phyloP scores from a whole-genome alignment of 2,797 vertebrate species.

The Poeciliopsis infans region DNA sequence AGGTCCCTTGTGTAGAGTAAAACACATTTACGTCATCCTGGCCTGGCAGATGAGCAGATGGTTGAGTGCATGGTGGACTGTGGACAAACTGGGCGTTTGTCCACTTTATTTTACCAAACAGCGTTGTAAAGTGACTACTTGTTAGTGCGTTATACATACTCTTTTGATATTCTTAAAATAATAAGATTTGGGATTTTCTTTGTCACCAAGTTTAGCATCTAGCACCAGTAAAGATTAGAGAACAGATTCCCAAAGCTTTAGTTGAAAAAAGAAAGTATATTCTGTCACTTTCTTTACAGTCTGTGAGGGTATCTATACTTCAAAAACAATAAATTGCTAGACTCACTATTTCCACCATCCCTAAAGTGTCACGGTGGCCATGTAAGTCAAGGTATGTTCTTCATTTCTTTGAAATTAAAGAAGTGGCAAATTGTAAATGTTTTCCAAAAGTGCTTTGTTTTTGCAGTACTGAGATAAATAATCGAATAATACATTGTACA shows the following conservation, averaged over 20 bases:
- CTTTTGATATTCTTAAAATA: background rate
- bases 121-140: background rate
- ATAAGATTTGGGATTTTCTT: background rate
- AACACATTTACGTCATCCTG: conserved; percentile 1
- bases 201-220: background rate
- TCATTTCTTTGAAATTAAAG: background rate
- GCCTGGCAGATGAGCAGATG: conserved; percentile 1
- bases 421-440: background rate
- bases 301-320: background rate
- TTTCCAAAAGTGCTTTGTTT: background rate
- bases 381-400: background rate
- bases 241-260: background rate
- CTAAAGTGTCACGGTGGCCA: background rate
- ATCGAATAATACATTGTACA: background rate
- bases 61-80: background rate
- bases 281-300: background rate
- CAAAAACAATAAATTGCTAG: background rate
- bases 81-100: background rate
- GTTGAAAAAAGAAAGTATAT: background rate
- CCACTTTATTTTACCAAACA: background rate
- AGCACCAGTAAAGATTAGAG: background rate
- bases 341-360: background rate
- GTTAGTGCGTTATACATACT: background rate
- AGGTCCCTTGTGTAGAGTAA: background rate
- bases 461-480: background rate